phyloP scores from a whole-genome alignment of 2,888 invertebrate genomes.

The Amphipoea lucens region DNA sequence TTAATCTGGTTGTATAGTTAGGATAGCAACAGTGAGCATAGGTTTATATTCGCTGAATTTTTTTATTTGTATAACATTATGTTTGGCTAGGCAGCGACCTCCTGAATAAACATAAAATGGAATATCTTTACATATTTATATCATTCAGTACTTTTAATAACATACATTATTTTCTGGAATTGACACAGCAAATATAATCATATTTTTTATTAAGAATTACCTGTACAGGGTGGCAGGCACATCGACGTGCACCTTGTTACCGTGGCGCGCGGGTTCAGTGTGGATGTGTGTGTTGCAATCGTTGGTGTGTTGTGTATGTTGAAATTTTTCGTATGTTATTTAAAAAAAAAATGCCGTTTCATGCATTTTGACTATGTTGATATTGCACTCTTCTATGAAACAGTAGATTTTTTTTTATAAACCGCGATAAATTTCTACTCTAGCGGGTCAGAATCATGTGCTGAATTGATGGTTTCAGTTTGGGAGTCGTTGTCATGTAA shows the following conservation, averaged over 20 bases:
- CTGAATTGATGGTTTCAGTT: too few relatives aligned
- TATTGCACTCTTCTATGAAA: too few relatives aligned
- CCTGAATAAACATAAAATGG: conserved; percentile 21
- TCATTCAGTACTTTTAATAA: conserved; percentile 3
- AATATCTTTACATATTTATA: conserved; percentile 8
- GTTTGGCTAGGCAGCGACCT: conserved; percentile 11
- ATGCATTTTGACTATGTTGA: too few relatives aligned
- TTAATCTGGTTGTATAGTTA: conserved; percentile 12
- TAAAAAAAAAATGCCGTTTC: neutral
- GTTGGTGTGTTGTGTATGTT: too few relatives aligned
- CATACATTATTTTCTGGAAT: neutral
- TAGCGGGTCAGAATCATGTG: too few relatives aligned
- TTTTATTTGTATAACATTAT: conserved; percentile 20
- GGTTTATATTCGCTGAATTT: neutral
- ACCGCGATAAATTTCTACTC: too few relatives aligned
- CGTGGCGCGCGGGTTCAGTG: too few relatives aligned
- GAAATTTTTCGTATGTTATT: neutral
- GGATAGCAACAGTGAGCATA: neutral
- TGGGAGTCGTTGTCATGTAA: too few relatives aligned
- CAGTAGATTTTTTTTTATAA: too few relatives aligned
- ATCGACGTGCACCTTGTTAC: neutral
- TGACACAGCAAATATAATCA: neutral
- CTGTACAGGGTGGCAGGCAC: too few relatives aligned
- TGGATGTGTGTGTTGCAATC: too few relatives aligned
- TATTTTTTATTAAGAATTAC: conserved; percentile 1